A percentile compares a stretch with the other conserved stretches of the same genome.
These are phyloP conservation scores for Cuculus canorus DNA, from an alignment of 2,797 vertebrate genomes.

Conservation along the genomic window DNA sequence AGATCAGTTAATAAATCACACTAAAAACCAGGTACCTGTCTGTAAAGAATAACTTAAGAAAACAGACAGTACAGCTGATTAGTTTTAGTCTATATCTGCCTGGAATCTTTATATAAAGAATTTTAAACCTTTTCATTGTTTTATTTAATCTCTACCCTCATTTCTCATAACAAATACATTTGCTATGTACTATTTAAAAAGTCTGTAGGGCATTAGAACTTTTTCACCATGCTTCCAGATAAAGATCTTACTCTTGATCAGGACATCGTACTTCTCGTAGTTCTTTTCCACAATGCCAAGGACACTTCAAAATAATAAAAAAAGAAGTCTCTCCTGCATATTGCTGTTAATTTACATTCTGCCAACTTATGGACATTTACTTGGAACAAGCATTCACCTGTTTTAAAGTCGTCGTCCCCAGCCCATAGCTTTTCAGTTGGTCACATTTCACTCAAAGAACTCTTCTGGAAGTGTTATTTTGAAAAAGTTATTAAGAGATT, in stretches of 20 bases:
- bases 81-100: neutral
- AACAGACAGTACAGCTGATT: neutral
- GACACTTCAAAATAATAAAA: fast-evolving
- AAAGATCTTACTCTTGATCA: neutral
- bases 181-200: neutral
- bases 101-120: neutral
- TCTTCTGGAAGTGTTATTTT: neutral
- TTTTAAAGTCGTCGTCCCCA: neutral
- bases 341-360: neutral
- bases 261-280: neutral
- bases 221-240: neutral
- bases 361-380: neutral
- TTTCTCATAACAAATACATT: neutral
- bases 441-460: neutral
- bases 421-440: neutral
- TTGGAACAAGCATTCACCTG: neutral
- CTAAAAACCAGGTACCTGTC: neutral
- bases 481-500: neutral
- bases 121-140: neutral
- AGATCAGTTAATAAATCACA: neutral
- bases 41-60: neutral
- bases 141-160: neutral
- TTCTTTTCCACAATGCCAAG: neutral
- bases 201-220: neutral
- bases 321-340: neutral